A percentile compares a stretch with the other conserved stretches of the same genome.
Conservation (phyloP, 2,888 invertebrate species). For the Glaucopsyche alexis region DNA sequence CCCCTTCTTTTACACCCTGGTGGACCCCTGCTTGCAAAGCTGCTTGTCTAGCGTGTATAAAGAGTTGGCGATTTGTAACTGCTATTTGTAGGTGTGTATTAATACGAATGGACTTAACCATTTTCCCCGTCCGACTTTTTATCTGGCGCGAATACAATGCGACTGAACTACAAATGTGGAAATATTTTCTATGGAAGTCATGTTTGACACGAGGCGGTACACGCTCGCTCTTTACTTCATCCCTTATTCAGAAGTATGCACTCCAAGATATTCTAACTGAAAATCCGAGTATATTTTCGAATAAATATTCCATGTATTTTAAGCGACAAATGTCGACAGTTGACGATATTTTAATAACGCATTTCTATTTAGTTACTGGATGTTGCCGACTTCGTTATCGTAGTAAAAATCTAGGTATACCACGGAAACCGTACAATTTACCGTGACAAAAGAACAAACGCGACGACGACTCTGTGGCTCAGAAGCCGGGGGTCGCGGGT, state of each 20-base stretch:
- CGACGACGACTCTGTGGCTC: no score
- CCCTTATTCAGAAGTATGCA: slow-evolving; percentile 28
- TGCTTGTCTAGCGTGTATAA: no score
- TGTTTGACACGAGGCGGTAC: slow-evolving; percentile 13
- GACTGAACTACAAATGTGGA: background rate
- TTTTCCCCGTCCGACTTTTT: background rate
- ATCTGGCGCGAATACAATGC: background rate
- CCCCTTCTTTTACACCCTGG: no score
- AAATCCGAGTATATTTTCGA: slow-evolving; percentile 2
- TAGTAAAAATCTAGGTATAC: background rate
- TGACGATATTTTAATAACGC: slow-evolving; percentile 2
- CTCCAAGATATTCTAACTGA: slow-evolving; percentile 20
- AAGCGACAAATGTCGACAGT: slow-evolving; percentile 22
- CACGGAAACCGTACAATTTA: background rate
- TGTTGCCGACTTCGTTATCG: background rate
- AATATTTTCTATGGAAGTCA: slow-evolving; percentile 17
- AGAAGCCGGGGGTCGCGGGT: no score
- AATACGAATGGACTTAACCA: background rate
- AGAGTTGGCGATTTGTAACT: no score
- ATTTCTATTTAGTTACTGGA: background rate
- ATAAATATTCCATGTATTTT: slow-evolving; percentile 28
- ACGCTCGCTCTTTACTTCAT: background rate
- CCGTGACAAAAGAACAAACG: background rate
- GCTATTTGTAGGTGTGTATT: background rate
- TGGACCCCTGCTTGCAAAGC: no score